Percentiles rank a stretch among this genome's conserved stretches.
These are phyloP conservation scores for Nyctalus aviator DNA, from an alignment of 2,797 vertebrate genomes.

Conservation along the genomic window DNA sequence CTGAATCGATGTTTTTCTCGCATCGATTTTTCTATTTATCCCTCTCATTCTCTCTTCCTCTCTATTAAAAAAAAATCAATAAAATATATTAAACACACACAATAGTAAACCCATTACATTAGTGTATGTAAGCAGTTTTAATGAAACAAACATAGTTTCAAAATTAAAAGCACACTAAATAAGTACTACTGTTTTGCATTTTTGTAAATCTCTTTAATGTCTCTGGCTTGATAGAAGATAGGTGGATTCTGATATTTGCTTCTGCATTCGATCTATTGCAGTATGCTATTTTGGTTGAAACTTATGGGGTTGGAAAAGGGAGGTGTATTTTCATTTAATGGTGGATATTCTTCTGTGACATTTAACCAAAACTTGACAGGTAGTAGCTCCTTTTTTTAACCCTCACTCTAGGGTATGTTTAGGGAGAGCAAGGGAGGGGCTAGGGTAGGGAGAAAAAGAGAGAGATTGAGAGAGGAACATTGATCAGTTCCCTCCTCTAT, in stretches of 20 bases:
- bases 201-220: background rate
- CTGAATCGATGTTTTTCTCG: no score
- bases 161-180: background rate
- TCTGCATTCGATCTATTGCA: background rate
- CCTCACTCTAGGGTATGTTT: background rate
- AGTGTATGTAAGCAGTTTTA: background rate
- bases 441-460: background rate
- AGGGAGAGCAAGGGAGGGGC: background rate
- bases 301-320: background rate
- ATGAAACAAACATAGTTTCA: conserved; percentile 33
- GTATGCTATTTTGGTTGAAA: background rate
- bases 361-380: background rate
- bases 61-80: no score
- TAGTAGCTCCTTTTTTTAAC: background rate
- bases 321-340: background rate
- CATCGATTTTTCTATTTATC: no score
- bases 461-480: background rate
- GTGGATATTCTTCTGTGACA: background rate
- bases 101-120: background rate
- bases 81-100: no score
- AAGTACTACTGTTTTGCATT: background rate
- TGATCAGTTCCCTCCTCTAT: background rate
- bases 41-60: no score
- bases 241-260: background rate
- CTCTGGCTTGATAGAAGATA: background rate